Conservation (phyloP, 2,888 invertebrate genomes). For the Tiliacea citrago region DNA sequence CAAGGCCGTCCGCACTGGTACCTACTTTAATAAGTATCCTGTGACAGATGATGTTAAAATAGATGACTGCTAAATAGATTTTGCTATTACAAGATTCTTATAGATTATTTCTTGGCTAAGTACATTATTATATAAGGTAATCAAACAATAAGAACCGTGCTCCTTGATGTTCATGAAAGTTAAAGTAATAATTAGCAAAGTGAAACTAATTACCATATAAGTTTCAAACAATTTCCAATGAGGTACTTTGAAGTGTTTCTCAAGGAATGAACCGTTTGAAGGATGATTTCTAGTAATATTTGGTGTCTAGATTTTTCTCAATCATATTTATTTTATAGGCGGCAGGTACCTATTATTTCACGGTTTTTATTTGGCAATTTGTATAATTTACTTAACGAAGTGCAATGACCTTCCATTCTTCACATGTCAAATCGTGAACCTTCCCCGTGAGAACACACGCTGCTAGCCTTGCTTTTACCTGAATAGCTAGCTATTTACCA, state of each 20-base stretch:
- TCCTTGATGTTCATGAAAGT: not conserved
- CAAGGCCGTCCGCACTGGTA: slow-evolving; percentile 36
- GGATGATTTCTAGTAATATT: not conserved
- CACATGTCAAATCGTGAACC: slow-evolving; percentile 8
- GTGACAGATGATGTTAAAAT: not conserved
- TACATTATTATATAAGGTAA: not conserved
- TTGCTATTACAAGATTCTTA: not conserved
- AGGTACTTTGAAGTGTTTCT: not conserved
- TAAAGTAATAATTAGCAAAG: not conserved
- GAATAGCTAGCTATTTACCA: not conserved
- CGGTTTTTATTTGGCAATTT: not conserved
- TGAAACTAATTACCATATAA: not conserved
- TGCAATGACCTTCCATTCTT: slow-evolving; percentile 11
- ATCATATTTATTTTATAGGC: not conserved
- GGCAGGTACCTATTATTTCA: no score
- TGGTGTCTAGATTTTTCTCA: not conserved
- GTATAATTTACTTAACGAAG: not conserved
- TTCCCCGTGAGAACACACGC: slow-evolving; percentile 32
- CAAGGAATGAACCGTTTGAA: not conserved
- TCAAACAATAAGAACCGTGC: not conserved
- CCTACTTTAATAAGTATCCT: no score
- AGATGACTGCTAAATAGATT: not conserved
- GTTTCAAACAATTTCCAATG: not conserved
- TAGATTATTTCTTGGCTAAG: not conserved
- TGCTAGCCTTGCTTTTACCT: slow-evolving; percentile 25